Base-by-base conservation (phyloP, 1,140 invertebrate species). In the Brachionus asplanchnoidis region DNA sequence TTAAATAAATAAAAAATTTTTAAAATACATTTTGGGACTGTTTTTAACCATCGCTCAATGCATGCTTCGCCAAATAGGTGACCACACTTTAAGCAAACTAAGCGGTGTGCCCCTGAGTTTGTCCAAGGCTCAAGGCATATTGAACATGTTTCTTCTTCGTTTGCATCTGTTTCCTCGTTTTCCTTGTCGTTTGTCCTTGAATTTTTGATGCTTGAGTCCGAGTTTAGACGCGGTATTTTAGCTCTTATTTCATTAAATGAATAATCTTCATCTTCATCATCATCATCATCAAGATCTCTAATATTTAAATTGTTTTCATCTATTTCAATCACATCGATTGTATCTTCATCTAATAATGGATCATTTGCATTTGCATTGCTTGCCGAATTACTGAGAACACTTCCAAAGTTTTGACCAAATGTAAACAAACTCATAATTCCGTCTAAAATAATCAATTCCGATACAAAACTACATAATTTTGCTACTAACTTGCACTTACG, bases 111-210 rank as follows among this genome's bases (percentile, higher is more conserved):
- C 0, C 95, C 95, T n/a, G 92, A 93, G 87, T 93, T 95, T 1
- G 93, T 94, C 94, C 94, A 97, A 11, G 91, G 88, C 50, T 96
- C 95, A 86, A 95, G 91, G 87, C 96, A 97, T 86, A 97, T 96
- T 0, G 94, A 92, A 87, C 95, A 97, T 17, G 79, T 68, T 65
- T 65, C 79, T 82, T 82, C 79, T 46, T 82, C 79, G 4, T 5
- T 12, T 4, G 32, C 56, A 9, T 60, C 28, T 20, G 56, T 17
- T 17, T 56, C 28, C 8, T 82, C 79, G 60, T 77, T 77, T 50
- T 46, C 40, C 12, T 77, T 77, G 5, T 77, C 53, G 60, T 40
- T 82, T 46, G 3, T 4, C 20, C 23, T 65, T 32, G 73, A 26
- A 14, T 82, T 53, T 65, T 82, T 82, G 8, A 82, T 14, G 65